phyloP scores from a whole-genome alignment of 2,113 vertebrate species.

The Coturnix japonica region DNA sequence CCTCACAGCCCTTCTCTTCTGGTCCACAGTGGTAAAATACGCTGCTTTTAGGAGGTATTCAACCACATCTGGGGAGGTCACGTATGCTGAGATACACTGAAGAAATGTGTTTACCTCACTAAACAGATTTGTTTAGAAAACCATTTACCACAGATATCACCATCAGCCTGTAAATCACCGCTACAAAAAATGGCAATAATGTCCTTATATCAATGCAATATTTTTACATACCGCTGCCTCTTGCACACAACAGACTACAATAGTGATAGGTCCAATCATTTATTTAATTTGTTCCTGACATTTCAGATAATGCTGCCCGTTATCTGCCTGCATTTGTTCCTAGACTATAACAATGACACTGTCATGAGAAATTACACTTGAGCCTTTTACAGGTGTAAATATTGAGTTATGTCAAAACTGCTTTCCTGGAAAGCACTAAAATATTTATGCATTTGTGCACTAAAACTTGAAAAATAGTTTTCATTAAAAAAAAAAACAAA shows the following conservation, averaged over 20 bases:
- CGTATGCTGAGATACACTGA: neutral
- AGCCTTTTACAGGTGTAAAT: neutral
- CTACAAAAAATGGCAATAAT: neutral
- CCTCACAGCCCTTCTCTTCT: neutral
- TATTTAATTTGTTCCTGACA: conserved; percentile 38
- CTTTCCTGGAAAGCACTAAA: neutral
- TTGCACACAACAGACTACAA: neutral
- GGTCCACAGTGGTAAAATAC: neutral
- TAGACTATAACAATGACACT: neutral
- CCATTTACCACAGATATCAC: neutral
- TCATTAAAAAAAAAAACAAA: neutral
- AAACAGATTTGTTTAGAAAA: neutral
- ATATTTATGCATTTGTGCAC: neutral
- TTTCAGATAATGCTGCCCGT: neutral
- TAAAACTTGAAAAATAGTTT: neutral
- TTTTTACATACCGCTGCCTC: neutral
- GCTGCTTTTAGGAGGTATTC: neutral
- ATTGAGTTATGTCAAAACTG: neutral
- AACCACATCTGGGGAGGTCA: neutral
- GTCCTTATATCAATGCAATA: neutral
- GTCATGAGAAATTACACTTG: neutral
- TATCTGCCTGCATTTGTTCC: neutral
- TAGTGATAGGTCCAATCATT: conserved; percentile 22
- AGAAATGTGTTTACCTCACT: neutral
- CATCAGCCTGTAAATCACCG: neutral